Evolutionary conservation across 1,140 invertebrate species (phyloP).

Genomic region (Leptopilina boulardi): DNA sequence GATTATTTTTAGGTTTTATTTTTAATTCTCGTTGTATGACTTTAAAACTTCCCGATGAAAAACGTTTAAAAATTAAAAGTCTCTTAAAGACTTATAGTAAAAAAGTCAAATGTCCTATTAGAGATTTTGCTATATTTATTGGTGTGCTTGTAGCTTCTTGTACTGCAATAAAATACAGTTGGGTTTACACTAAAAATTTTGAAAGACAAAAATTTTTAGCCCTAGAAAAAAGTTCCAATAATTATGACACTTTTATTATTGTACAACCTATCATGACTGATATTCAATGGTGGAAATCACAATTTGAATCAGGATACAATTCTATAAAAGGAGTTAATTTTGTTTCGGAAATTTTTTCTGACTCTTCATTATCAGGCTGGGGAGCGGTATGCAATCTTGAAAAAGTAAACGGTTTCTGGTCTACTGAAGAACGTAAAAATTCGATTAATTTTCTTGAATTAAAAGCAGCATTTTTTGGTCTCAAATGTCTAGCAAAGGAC

Average conservation of each 20-base stretch:
- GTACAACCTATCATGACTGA: background rate
- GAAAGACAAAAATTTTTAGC: slow-evolving; percentile 47
- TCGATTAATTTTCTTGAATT: too few species aligned
- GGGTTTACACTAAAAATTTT: slow-evolving; percentile 46
- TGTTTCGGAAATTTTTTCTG: slow-evolving; percentile 48
- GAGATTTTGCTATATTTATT: slow-evolving; percentile 47
- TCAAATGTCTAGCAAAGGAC: too few species aligned
- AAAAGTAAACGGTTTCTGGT: too few species aligned
- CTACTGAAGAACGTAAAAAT: too few species aligned
- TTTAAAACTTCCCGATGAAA: slow-evolving; percentile 32
- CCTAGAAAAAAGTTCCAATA: background rate
- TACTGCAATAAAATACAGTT: slow-evolving; percentile 48
- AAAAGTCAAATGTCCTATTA: slow-evolving; percentile 43
- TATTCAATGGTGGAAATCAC: slow-evolving; percentile 38
- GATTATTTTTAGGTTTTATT: slow-evolving; percentile 13
- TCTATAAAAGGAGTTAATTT: slow-evolving; percentile 52
- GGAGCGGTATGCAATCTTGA: too few species aligned
- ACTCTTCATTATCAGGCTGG: slow-evolving; percentile 28
- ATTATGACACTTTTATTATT: slow-evolving; percentile 35
- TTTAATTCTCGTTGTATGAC: slow-evolving; percentile 16
- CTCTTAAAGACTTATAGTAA: slow-evolving; percentile 22
- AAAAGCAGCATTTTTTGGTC: too few species aligned
- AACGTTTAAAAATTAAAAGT: slow-evolving; percentile 11
- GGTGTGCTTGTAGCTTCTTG: slow-evolving; percentile 48
- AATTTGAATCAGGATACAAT: slow-evolving; percentile 56